phyloP scores from a whole-genome alignment of 2,888 invertebrate genomes.

The Calameuta idolon region DNA sequence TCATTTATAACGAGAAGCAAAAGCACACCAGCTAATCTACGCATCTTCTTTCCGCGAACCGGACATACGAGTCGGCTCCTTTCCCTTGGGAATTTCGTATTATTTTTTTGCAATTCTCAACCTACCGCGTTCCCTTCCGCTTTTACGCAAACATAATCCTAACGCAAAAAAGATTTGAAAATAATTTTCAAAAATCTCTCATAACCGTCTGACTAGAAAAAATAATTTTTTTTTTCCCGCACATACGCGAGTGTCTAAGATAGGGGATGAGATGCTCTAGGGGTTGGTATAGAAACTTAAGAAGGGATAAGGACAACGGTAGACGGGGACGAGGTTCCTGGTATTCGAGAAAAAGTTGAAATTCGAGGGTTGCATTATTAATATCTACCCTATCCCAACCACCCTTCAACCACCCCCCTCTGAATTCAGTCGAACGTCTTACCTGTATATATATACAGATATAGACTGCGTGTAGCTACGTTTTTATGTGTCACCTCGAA shows the following conservation, averaged over 20 bases:
- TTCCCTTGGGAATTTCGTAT: neutral
- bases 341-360: constrained; percentile 53
- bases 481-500: constrained; percentile 39
- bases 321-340: constrained; percentile 11
- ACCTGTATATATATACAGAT: neutral
- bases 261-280: neutral
- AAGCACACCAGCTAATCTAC: constrained; percentile 5
- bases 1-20: constrained; percentile 37
- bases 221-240: neutral
- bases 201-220: neutral
- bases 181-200: neutral
- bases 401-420: neutral
- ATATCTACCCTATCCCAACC: constrained; percentile 33
- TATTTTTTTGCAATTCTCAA: neutral
- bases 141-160: neutral
- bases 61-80: neutral
- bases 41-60: constrained; percentile 4
- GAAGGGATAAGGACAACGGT: neutral
- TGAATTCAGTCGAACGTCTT: neutral
- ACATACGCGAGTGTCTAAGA: neutral
- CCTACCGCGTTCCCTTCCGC: neutral
- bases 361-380: constrained; percentile 59
- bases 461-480: neutral
- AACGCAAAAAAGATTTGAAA: neutral
- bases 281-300: neutral